Percentiles rank a stretch among this genome's conserved stretches.
Conservation (phyloP, 2,113 vertebrate genomes). For the Cranoglanis bouderius region DNA sequence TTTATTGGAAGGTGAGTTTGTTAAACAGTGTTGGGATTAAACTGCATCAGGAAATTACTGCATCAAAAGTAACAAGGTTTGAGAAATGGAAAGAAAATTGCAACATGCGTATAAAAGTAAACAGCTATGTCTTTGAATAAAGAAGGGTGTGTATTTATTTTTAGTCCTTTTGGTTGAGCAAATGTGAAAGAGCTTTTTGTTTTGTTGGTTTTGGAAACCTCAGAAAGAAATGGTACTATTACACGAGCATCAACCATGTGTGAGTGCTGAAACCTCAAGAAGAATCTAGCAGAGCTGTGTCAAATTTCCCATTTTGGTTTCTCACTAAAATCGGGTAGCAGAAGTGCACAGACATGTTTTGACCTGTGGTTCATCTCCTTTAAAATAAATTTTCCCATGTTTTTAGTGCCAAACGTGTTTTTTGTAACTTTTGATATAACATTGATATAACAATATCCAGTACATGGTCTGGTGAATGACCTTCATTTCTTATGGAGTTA, state of each 20-base stretch:
- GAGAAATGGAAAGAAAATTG: not conserved
- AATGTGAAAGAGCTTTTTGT: constrained; percentile 15
- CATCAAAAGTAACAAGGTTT: constrained; percentile 16
- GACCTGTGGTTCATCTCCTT: not conserved
- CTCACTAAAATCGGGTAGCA: constrained; percentile 21
- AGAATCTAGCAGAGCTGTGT: constrained; percentile 70
- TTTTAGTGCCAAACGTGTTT: not conserved
- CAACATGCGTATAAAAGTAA: not conserved
- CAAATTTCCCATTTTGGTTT: constrained; percentile 49
- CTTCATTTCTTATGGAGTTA: not conserved
- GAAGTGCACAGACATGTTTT: constrained; percentile 13
- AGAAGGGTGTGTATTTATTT: constrained; percentile 5
- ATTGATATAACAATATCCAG: not conserved
- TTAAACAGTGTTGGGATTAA: not conserved
- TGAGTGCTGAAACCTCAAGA: constrained; percentile 53
- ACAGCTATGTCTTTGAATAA: constrained; percentile 9
- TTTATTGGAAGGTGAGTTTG: constrained; percentile 9
- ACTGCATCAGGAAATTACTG: constrained; percentile 10
- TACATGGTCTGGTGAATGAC: not conserved
- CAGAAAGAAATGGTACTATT: constrained; percentile 5
- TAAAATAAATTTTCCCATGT: constrained; percentile 4
- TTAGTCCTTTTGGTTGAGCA: not conserved
- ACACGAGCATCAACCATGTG: constrained; percentile 36
- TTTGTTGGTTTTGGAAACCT: constrained; percentile 18
- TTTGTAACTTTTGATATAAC: not conserved